Evolutionary conservation across 2,113 vertebrate species (phyloP).

Genomic region (Dicrurus megarhynchus): DNA sequence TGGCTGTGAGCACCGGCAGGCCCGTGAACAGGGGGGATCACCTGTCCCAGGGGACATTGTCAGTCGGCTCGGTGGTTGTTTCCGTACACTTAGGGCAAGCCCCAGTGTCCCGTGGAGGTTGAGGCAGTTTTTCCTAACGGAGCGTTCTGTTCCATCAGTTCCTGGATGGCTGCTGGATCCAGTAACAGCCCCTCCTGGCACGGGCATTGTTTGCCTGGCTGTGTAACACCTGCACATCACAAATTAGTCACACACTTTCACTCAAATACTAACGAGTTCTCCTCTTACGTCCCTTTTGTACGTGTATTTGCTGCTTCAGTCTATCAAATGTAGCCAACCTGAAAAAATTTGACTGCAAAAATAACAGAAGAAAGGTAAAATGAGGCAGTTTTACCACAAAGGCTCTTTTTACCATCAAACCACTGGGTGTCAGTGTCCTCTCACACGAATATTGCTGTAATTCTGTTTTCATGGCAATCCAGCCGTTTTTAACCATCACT

Average conservation of each 20-base stretch:
- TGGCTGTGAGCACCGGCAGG: neutral
- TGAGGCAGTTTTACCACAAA: neutral
- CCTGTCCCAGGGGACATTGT: rapidly evolving
- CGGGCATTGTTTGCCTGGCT: rapidly evolving
- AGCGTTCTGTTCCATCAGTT: rapidly evolving
- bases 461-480: neutral
- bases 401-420: neutral
- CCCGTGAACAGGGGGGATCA: neutral
- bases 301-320: neutral
- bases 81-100: neutral
- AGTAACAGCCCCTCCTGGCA: rapidly evolving
- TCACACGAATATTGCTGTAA: neutral
- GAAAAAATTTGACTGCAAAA: neutral
- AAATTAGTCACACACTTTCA: rapidly evolving
- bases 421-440: neutral
- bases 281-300: neutral
- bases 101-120: rapidly evolving
- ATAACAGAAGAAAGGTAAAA: neutral
- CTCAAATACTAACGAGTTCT: neutral
- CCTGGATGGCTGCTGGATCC: rapidly evolving
- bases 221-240: rapidly evolving
- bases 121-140: neutral
- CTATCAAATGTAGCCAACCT: neutral
- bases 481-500: rapidly evolving
- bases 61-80: rapidly evolving